Percentiles rank a stretch among this genome's conserved stretches.
phyloP scores from a whole-genome alignment of 2,113 vertebrate species.

The Burhinus bistriatus region DNA sequence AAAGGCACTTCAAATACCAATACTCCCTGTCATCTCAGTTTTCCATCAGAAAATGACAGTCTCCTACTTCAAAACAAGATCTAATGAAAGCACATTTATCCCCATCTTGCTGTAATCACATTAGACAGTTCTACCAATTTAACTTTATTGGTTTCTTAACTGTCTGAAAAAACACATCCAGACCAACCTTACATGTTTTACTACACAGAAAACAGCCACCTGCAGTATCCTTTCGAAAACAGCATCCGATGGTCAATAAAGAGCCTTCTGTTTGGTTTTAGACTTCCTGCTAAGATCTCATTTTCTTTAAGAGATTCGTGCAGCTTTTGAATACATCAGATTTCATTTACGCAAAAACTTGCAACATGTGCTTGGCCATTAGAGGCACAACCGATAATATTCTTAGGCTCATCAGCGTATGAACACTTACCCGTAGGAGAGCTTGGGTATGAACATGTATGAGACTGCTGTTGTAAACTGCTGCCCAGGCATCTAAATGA shows the following conservation, averaged over 20 bases:
- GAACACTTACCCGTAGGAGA: not conserved
- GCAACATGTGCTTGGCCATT: not conserved
- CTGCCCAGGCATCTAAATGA: not conserved
- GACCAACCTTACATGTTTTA: not conserved
- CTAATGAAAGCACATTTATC: slow-evolving; percentile 32
- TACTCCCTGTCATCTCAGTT: not conserved
- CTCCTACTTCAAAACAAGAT: slow-evolving; percentile 16
- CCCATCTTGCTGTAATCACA: slow-evolving; percentile 44
- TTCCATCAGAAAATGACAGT: slow-evolving; percentile 39
- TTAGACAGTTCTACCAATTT: slow-evolving; percentile 45
- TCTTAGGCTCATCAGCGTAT: accelerated
- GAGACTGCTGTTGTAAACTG: not conserved
- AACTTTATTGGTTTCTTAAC: slow-evolving; percentile 25
- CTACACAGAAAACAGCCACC: slow-evolving; percentile 6
- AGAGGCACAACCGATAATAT: accelerated
- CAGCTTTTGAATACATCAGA: not conserved
- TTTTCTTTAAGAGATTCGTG: not conserved
- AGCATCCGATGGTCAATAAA: not conserved
- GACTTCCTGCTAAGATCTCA: slow-evolving; percentile 29
- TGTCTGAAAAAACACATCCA: not conserved
- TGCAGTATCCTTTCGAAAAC: not conserved
- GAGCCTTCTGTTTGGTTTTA: not conserved
- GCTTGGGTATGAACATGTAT: accelerated
- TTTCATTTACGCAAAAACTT: not conserved
- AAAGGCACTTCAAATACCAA: slow-evolving; percentile 28